Conservation (phyloP, 2,113 vertebrate genomes). For the Colossoma macropomum region DNA sequence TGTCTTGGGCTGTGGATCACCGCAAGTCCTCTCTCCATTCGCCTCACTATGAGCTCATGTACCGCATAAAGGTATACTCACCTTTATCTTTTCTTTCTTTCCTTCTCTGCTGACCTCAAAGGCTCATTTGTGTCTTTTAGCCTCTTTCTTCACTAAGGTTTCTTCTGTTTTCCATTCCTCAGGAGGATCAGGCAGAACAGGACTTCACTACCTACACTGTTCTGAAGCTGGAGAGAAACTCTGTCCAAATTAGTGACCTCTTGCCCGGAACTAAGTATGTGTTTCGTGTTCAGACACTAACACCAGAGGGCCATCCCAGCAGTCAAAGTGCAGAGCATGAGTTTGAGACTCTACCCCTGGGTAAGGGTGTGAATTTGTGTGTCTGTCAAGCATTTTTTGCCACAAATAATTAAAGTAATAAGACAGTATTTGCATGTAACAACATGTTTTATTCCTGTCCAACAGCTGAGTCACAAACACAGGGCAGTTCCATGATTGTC, state of each 20-base stretch:
- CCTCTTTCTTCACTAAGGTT: not conserved
- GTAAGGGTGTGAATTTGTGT: slow-evolving; percentile 50
- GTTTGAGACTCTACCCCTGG: slow-evolving; percentile 81
- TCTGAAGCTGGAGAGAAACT: slow-evolving; percentile 85
- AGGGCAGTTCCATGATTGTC: slow-evolving; percentile 77
- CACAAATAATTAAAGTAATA: not conserved
- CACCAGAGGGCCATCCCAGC: slow-evolving; percentile 80
- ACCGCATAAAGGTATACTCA: slow-evolving; percentile 89
- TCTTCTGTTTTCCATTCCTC: not conserved
- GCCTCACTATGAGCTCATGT: slow-evolving; percentile 93
- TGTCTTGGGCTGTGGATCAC: slow-evolving; percentile 88
- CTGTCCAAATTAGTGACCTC: slow-evolving; percentile 83
- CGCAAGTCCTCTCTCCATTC: slow-evolving; percentile 82
- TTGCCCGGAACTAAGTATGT: slow-evolving; percentile 84
- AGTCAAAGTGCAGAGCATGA: slow-evolving; percentile 85
- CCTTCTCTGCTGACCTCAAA: not conserved
- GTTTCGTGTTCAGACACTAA: slow-evolving; percentile 88
- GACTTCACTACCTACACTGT: slow-evolving; percentile 94
- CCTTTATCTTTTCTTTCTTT: not conserved
- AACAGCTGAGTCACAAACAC: slow-evolving; percentile 73
- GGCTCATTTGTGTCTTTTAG: not conserved
- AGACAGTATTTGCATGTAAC: slow-evolving; percentile 5
- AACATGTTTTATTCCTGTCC: slow-evolving; percentile 8
- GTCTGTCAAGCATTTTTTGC: not conserved
- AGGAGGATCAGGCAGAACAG: slow-evolving; percentile 77